phyloP scores from a whole-genome alignment of 2,113 vertebrate genomes.

The Coracopsis vasa region DNA sequence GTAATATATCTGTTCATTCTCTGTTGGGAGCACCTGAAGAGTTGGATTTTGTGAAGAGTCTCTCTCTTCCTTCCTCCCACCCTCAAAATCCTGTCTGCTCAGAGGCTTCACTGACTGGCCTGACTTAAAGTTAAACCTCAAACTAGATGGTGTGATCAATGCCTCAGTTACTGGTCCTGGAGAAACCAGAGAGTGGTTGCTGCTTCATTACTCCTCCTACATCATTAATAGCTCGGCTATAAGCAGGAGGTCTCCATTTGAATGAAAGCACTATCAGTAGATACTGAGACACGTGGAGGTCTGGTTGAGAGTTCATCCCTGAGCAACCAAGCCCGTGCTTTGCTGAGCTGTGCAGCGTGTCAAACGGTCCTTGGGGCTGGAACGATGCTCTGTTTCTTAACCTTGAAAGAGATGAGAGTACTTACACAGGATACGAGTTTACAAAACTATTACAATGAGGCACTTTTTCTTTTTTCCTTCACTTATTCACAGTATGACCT shows the following conservation, averaged over 20 bases:
- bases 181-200: not conserved
- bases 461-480: not conserved
- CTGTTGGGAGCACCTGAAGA: not conserved
- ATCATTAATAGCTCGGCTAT: not conserved
- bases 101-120: not conserved
- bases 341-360: accelerated
- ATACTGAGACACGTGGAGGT: accelerated
- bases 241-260: not conserved
- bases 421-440: not conserved
- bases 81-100: not conserved
- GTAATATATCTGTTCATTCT: not conserved
- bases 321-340: not conserved
- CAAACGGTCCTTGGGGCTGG: not conserved
- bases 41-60: not conserved
- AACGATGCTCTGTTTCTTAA: not conserved
- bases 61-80: not conserved
- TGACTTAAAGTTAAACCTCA: not conserved
- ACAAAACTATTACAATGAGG: not conserved
- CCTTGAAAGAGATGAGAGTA: not conserved
- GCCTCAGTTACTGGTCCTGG: not conserved
- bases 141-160: not conserved
- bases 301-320: not conserved
- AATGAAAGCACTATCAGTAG: not conserved
- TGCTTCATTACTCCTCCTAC: not conserved
- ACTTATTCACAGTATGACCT: not conserved